These are phyloP conservation scores for Engraulis encrasicolus DNA, from an alignment of 2,113 vertebrate genomes.

Conservation along the genomic window DNA sequence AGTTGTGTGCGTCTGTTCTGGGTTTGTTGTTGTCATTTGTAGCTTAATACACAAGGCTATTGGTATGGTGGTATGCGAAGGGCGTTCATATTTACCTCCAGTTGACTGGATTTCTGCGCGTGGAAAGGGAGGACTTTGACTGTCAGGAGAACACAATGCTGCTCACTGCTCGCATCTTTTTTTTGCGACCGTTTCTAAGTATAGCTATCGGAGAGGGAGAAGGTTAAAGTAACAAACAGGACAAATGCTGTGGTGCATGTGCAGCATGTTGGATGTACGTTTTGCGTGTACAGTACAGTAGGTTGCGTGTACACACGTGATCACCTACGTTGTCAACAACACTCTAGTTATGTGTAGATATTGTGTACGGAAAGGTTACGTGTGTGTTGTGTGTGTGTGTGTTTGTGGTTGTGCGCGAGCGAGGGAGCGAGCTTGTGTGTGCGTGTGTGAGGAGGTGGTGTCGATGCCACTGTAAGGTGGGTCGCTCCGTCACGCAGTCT, in stretches of 20 bases:
- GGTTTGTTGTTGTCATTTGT: constrained; percentile 27
- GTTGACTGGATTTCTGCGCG: neutral
- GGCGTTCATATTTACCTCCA: neutral
- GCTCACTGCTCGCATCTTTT: neutral
- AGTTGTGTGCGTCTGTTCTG: too few species aligned
- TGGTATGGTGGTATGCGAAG: too few species aligned
- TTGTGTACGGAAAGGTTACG: neutral
- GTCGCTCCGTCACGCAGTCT: neutral
- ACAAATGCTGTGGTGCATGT: neutral
- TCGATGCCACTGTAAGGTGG: neutral
- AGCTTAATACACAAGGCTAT: constrained; percentile 18
- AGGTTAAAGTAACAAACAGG: neutral
- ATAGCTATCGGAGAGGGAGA: neutral
- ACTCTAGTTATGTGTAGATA: neutral
- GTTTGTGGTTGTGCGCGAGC: too few species aligned
- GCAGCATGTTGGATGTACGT: neutral
- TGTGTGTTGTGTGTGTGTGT: neutral
- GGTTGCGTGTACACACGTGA: neutral
- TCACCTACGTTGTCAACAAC: neutral
- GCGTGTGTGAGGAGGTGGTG: neutral
- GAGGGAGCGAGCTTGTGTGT: neutral
- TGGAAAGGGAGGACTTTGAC: neutral
- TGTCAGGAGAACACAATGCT: neutral
- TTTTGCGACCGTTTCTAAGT: neutral
- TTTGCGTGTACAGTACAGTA: neutral